These are phyloP conservation scores for Bellardia bayeri DNA, from an alignment of 2,888 invertebrate genomes.

Conservation along the genomic window DNA sequence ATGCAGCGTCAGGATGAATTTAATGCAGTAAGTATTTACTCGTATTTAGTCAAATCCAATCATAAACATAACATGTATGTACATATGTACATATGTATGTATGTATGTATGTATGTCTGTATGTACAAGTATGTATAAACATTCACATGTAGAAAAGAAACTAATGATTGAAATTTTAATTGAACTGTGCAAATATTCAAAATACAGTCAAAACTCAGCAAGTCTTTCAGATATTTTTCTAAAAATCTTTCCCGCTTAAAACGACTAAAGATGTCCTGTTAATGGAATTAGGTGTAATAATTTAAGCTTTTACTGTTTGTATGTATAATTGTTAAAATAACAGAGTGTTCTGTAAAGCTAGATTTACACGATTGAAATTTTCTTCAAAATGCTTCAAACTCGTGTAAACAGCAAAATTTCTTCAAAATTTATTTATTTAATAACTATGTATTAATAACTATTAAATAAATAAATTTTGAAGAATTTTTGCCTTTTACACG, in stretches of 20 bases:
- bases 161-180: conserved; percentile 80
- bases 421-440: too few relatives aligned
- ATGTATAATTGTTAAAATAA: not conserved
- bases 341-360: not conserved
- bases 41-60: not conserved
- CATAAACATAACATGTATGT: not conserved
- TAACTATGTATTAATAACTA: too few relatives aligned
- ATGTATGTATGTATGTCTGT: not conserved
- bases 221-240: not conserved
- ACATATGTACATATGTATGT: too few relatives aligned
- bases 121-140: not conserved
- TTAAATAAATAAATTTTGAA: too few relatives aligned
- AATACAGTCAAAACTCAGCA: not conserved
- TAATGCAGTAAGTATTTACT: conserved; percentile 90
- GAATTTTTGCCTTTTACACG: too few relatives aligned
- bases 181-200: conserved; percentile 75
- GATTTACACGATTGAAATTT: too few relatives aligned
- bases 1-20: conserved; percentile 97
- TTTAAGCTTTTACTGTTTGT: not conserved
- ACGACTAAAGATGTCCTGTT: not conserved
- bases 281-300: not conserved
- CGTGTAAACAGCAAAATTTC: too few relatives aligned
- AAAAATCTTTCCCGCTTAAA: not conserved
- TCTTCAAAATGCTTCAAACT: too few relatives aligned
- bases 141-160: not conserved